Percentiles rank a stretch among this genome's conserved stretches.
Evolutionary conservation across 2,113 vertebrate species (phyloP).

Genomic region (Cyanistes caeruleus): DNA sequence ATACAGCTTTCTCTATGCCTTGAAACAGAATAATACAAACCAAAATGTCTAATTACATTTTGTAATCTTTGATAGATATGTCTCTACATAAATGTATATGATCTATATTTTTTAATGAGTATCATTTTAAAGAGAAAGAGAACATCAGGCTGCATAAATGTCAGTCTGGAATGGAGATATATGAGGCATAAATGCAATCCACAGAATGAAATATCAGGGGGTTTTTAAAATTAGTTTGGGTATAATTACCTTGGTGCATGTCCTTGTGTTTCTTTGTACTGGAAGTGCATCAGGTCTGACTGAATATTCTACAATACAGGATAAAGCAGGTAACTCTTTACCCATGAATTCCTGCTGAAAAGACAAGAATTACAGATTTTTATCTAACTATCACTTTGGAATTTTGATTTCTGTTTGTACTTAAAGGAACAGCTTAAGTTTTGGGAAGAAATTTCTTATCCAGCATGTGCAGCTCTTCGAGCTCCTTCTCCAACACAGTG

Average conservation of each 20-base stretch:
- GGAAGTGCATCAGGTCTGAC: not conserved
- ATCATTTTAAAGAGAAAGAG: conserved; percentile 15
- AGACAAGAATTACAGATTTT: not conserved
- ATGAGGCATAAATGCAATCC: not conserved
- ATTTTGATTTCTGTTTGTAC: not conserved
- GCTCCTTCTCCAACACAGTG: not conserved
- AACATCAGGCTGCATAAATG: not conserved
- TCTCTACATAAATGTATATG: not conserved
- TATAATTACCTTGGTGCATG: not conserved
- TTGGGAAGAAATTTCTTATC: not conserved
- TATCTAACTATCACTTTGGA: not conserved
- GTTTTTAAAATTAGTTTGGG: not conserved
- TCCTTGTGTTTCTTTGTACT: not conserved
- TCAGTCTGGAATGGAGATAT: not conserved
- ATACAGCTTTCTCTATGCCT: not conserved
- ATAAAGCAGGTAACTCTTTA: not conserved
- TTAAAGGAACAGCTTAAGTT: not conserved
- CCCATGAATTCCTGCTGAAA: not conserved
- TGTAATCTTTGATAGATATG: not conserved
- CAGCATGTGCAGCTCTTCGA: not conserved
- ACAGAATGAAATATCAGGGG: not conserved
- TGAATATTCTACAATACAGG: not conserved
- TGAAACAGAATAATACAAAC: not conserved
- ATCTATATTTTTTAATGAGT: not conserved
- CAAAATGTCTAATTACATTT: not conserved